These are phyloP conservation scores for Felis catus DNA, from an alignment of 2,113 vertebrate genomes.

Conservation along the genomic window F.catus_Fca126_mat1.0 CM031412.1:10536501-10537000, in stretches of 20 bases:
- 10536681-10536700: neutral
- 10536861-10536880: neutral
- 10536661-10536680: neutral
- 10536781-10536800: neutral
- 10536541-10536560: too few species aligned
- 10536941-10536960: neutral
- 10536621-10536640: neutral
- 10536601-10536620: neutral
- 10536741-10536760: neutral
- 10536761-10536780: neutral
- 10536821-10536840: neutral
- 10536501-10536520: too few species aligned
- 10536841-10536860: neutral
- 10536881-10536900: neutral
- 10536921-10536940: neutral
- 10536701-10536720: neutral
- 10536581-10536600: neutral
- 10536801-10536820: neutral
- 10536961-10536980: neutral
- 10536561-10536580: neutral
- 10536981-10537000: neutral
- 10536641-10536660: neutral
- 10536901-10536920: neutral
- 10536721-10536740: neutral
- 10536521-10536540: too few species aligned